Evolutionary conservation across 2,888 invertebrate species (phyloP).

Genomic region (Pristionchus japonicus): DNA sequence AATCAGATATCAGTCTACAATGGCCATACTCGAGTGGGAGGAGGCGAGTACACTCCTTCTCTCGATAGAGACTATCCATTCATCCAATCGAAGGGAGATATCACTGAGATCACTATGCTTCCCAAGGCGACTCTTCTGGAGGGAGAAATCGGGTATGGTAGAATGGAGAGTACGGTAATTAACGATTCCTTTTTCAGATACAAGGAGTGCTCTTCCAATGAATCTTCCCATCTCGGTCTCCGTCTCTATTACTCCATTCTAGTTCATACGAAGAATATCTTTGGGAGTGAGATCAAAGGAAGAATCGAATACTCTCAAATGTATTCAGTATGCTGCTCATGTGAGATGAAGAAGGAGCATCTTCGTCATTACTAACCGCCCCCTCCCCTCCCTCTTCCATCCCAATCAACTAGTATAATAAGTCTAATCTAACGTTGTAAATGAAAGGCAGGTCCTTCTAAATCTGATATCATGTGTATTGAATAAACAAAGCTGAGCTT

Average conservation of each 20-base stretch:
- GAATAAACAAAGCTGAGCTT: constrained; percentile 7
- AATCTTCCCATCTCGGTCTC: background rate
- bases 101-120: background rate
- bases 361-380: background rate
- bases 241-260: background rate
- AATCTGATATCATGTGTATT: constrained; percentile 19
- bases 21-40: background rate
- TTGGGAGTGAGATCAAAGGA: background rate
- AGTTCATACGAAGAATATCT: background rate
- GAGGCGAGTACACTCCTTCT: background rate
- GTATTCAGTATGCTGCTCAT: constrained; percentile 18
- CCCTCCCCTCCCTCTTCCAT: background rate
- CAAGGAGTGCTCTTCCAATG: background rate
- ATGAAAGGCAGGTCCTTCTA: constrained; percentile 24
- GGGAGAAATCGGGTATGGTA: constrained; percentile 13
- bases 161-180: background rate
- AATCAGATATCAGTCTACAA: constrained; percentile 6
- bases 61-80: background rate
- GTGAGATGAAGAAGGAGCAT: background rate
- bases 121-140: constrained; percentile 24
- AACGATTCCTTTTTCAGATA: background rate
- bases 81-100: background rate
- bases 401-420: background rate
- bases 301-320: constrained; percentile 15
- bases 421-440: constrained; percentile 6